A percentile compares a stretch with the other conserved stretches of the same genome.
Conservation (phyloP, 2,888 invertebrate species). For the Ichneumon xanthorius region DNA sequence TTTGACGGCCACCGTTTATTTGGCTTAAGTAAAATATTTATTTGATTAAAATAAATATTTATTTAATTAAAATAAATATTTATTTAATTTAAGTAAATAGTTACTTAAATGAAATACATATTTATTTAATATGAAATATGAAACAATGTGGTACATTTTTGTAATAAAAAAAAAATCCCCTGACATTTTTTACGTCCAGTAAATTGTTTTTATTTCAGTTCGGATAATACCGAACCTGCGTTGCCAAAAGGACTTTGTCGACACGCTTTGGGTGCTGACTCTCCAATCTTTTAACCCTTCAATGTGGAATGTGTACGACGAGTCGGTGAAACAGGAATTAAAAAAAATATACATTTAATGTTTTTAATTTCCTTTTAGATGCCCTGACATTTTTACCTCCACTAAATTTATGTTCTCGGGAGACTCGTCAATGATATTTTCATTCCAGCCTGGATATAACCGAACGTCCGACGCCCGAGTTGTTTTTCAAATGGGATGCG, state of each 20-base stretch:
- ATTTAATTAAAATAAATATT: no score
- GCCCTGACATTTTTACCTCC: background rate
- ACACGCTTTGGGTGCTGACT: background rate
- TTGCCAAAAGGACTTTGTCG: conserved; percentile 28
- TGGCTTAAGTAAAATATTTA: no score
- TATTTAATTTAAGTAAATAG: no score
- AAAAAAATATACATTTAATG: no score
- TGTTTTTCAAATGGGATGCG: background rate
- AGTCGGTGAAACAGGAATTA: no score
- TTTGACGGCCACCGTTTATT: no score
- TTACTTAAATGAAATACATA: no score
- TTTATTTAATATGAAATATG: no score
- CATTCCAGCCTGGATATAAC: background rate
- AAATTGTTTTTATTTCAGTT: background rate
- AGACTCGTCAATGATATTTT: background rate
- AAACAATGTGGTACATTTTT: no score
- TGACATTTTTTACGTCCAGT: background rate
- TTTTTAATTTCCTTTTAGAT: background rate
- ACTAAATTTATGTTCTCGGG: background rate
- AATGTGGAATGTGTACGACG: no score
- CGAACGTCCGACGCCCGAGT: background rate
- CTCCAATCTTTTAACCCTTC: no score
- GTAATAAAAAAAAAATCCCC: background rate
- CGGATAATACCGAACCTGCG: background rate
- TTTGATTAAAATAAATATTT: no score